phyloP scores from a whole-genome alignment of 1,140 invertebrate species.

The Apis cerana region DNA sequence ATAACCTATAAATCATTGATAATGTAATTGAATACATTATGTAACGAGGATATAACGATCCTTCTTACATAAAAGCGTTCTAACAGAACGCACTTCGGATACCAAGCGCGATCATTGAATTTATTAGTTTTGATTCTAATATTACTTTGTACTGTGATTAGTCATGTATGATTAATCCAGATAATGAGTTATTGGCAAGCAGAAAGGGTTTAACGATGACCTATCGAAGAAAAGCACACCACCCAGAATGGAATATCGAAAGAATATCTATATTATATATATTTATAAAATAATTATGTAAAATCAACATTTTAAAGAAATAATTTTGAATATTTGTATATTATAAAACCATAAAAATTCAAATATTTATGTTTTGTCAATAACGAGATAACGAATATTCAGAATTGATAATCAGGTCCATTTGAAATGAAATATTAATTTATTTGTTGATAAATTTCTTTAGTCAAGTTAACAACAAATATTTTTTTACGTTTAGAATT shows the following conservation, averaged over 20 bases:
- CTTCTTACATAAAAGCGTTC: not conserved
- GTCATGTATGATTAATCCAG: not conserved
- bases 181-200: not conserved
- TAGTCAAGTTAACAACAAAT: not conserved
- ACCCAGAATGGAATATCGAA: not conserved
- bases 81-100: not conserved
- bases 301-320: no score
- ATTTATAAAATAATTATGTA: constrained; percentile 4
- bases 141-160: not conserved
- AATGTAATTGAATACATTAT: not conserved
- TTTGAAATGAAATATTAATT: not conserved
- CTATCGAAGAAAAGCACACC: constrained; percentile 15
- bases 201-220: not conserved
- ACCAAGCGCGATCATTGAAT: not conserved
- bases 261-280: not conserved
- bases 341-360: no score
- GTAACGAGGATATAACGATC: not conserved
- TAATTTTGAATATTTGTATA: no score
- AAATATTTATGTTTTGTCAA: not conserved
- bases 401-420: not conserved
- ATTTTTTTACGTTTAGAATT: not conserved
- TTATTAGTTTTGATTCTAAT: not conserved
- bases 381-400: not conserved
- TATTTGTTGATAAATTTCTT: not conserved
- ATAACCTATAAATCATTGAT: not conserved